Evolutionary conservation across 92 coral and sea anemone species (phyloP), one percentile per base, ranked within the genome.

Genomic region (Isaurus tuberculatus): DNA sequence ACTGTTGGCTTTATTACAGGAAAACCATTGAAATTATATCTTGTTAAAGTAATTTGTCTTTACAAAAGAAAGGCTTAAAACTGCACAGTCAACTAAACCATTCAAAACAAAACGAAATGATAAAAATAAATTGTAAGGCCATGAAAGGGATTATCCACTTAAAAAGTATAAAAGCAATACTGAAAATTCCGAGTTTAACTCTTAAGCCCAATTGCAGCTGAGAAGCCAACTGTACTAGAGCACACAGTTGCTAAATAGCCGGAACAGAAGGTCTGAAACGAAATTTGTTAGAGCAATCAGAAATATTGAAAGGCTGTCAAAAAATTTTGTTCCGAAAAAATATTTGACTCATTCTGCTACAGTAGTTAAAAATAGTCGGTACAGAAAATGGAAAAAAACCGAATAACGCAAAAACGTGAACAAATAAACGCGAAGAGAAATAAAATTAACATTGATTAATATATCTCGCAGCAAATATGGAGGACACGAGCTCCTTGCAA

Each of bases 181-280:
- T 19, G 8, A 26, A 55, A 2, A 19, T 19, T 3, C 25, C 63
- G 22, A 5, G 63, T 19, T 4, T 19, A 22, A 2, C n/a, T 20
- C n/a, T n/a, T 2, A 4, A 55, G 6, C 10, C 26, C 26, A 19
- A 20, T n/a, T 31, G 33, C 33, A 40, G 15, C 42, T 28, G 36
- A 30, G 46, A 23, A 36, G 48, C n/a, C 33, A 34, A 26, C 42
- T 43, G 22, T 51, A n/a, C 26, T 14, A 19, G 33, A 33, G 58
- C 5, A 23, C 9, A 34, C 14, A 11, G 33, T 10, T 61, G 46
- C 46, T 0, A 40, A 31, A 37, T 32, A 28, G 23, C 82, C 82
- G 82, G 69, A 77, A 77, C 68, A 49, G 28, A 22, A 77, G 16
- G 68, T 13, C 8, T 20, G 36, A 58, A 77, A 58, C 42, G 51